Base-by-base conservation (phyloP, 1,140 invertebrate species). In the Eueides isabella region DNA sequence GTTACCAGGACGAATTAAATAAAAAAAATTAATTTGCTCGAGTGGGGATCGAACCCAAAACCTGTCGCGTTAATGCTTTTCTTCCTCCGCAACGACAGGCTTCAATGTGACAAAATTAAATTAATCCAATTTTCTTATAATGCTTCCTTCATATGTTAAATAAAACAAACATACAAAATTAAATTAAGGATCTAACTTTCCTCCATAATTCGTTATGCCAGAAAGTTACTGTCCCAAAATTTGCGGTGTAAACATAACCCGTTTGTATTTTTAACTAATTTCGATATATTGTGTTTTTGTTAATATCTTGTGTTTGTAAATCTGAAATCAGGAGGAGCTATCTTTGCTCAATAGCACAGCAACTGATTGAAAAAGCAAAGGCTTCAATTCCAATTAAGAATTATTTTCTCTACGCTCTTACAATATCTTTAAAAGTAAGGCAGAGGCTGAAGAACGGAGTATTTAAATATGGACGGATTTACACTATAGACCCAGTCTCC, bases 201-300 rank as follows among this genome's bases (percentile, higher is more conserved):
- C 41, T 19, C 14, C 41, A 16, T 44, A 44, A 44, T n/a, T n/a
- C n/a, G n/a, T n/a, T n/a, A n/a, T n/a, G n/a, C n/a, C n/a, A n/a
- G n/a, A n/a, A n/a, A 14, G 41, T n/a, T 14, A 44, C 41, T 44
- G 41, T 44, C 41, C 41, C 5, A 14, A 14, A 44, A 38, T 44
- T 44, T 44, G n/a, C n/a, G 41, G n/a, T n/a, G 41, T 19, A 44
- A 44, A 44, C n/a, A 44, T 19, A 44, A 44, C 41, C 41, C 41
- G 16, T 44, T 44, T 5, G 16, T n/a, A 16, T 44, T 44, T 44
- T 44, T 44, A 44, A 44, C 41, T 44, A 44, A 44, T 1, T 44
- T 44, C 41, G 41, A 44, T 44, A 14, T 19, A 14, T 16, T 19
- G 41, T 44, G 41, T n/a, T 44, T 16, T 44, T 19, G 41, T 44